These are phyloP conservation scores for Dufourea novaeangliae DNA, from an alignment of 1,140 invertebrate species.

Conservation along the genomic window DNA sequence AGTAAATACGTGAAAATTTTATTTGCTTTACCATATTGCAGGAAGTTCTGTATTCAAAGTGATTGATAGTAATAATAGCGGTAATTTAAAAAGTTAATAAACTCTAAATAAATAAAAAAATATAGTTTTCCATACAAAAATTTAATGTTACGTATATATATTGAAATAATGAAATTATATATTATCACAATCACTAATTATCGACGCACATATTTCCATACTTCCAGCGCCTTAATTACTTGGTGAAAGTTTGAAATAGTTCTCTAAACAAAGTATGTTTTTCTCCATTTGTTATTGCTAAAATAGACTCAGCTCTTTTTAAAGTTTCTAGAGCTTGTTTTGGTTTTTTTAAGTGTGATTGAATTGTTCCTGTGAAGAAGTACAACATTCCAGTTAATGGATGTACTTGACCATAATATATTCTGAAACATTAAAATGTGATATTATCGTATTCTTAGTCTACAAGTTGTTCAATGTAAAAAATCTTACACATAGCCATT, in stretches of 20 bases:
- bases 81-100: no score
- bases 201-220: background rate
- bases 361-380: conserved; percentile 88
- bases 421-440: conserved; percentile 80
- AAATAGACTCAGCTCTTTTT: conserved; percentile 84
- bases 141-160: background rate
- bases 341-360: conserved; percentile 83
- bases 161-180: conserved; percentile 19
- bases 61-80: no score
- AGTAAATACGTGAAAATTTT: no score
- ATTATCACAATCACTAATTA: conserved; percentile 41
- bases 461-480: background rate
- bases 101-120: no score
- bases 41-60: no score
- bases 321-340: conserved; percentile 83
- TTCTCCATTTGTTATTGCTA: conserved; percentile 87
- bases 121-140: no score
- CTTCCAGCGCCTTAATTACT: conserved; percentile 54
- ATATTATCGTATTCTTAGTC: conserved; percentile 21
- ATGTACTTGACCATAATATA: conserved; percentile 87
- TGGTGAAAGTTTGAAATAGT: conserved; percentile 64
- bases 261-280: conserved; percentile 80
- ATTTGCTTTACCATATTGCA: no score
- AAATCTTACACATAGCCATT: conserved; percentile 86
- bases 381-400: conserved; percentile 87